Evolutionary conservation across 2,797 vertebrate genomes (phyloP).

Genomic region (Furcifer pardalis): DNA sequence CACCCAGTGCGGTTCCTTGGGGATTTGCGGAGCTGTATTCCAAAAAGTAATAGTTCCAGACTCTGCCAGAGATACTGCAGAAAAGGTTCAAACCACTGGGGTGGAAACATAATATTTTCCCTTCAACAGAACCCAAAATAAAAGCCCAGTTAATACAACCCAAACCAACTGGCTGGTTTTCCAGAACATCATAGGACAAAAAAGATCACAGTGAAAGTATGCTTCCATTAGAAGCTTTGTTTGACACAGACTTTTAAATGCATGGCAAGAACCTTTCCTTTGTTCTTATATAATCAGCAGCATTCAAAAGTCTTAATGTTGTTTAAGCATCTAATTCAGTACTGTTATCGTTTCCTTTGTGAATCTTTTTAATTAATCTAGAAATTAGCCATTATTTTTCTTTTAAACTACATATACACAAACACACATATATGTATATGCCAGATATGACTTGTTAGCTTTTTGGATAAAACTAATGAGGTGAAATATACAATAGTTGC

Average conservation of each 20-base stretch:
- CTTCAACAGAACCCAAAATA: too few species aligned
- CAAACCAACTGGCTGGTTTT: background rate
- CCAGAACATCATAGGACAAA: background rate
- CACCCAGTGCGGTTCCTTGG: too few species aligned
- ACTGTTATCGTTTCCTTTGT: background rate
- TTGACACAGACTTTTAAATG: background rate
- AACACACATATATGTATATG: background rate
- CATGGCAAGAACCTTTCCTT: background rate
- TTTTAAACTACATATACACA: background rate
- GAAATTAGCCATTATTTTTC: background rate
- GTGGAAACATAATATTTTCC: too few species aligned
- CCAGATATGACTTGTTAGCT: background rate
- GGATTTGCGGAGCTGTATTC: too few species aligned
- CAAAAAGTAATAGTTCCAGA: too few species aligned
- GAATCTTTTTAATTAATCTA: background rate
- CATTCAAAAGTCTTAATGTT: background rate
- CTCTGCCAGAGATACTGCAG: too few species aligned
- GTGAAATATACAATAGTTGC: background rate
- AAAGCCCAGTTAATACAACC: too few species aligned
- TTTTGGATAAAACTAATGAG: constrained; percentile 3
- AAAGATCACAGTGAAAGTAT: too few species aligned
- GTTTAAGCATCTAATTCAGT: background rate
- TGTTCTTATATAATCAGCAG: background rate
- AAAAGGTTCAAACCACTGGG: too few species aligned
- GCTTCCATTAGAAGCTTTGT: background rate